phyloP scores from a whole-genome alignment of 2,797 vertebrate genomes.

The Cephalopachus bancanus region DNA sequence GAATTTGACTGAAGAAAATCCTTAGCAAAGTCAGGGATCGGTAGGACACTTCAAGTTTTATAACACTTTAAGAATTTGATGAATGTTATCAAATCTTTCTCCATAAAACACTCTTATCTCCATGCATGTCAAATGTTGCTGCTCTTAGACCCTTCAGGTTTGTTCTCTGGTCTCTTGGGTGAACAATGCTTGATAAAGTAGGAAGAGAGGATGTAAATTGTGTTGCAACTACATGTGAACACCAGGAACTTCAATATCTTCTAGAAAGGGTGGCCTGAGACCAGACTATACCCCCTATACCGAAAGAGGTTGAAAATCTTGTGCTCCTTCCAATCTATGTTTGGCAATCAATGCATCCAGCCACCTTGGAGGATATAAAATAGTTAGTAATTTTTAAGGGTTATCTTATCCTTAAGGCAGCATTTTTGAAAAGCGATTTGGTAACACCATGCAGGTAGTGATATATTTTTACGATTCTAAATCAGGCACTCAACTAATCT shows the following conservation, averaged over 20 bases:
- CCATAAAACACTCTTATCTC: neutral
- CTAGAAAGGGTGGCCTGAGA: neutral
- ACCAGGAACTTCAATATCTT: no score
- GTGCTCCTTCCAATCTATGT: neutral
- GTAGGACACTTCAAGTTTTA: neutral
- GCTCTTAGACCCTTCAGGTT: neutral
- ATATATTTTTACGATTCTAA: constrained; percentile 51
- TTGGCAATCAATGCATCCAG: neutral
- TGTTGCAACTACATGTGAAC: neutral
- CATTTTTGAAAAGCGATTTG: constrained; percentile 18
- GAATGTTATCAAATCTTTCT: constrained; percentile 6
- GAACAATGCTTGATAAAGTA: neutral
- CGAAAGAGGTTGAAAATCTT: constrained; percentile 1
- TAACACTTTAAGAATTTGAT: neutral
- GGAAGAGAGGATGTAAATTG: neutral
- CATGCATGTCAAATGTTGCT: neutral
- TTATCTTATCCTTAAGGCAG: constrained; percentile 51
- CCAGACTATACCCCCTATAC: neutral
- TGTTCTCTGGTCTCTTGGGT: neutral
- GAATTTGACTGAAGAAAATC: neutral
- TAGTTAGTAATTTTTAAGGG: neutral
- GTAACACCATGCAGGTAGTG: neutral
- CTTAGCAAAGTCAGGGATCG: neutral
- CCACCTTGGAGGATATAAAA: neutral
- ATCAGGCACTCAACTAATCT: constrained; percentile 57